phyloP scores from a whole-genome alignment of 2,888 invertebrate species.

The Acheta domesticus region DNA sequence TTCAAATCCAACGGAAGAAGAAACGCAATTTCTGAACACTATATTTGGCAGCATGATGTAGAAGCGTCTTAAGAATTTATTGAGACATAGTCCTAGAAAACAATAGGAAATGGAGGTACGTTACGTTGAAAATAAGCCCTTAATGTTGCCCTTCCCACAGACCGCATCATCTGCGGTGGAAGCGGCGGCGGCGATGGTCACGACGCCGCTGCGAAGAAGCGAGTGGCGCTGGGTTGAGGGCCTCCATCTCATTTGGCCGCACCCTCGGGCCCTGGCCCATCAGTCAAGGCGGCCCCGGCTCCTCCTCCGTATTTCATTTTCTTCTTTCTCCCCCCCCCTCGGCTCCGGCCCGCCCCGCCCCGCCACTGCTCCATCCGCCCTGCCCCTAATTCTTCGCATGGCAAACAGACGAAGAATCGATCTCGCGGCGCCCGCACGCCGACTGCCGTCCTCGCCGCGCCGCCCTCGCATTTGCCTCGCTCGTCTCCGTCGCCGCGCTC shows the following conservation, averaged over 20 bases:
- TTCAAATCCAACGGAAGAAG: too few relatives aligned
- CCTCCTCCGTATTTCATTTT: constrained; percentile 18
- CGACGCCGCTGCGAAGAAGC: background rate
- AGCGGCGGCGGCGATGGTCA: background rate
- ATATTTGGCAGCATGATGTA: too few relatives aligned
- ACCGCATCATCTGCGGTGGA: background rate
- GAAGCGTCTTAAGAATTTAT: too few relatives aligned
- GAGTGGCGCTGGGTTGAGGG: background rate
- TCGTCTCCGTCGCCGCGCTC: too few relatives aligned
- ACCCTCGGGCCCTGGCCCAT: background rate
- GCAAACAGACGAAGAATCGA: constrained; percentile 7
- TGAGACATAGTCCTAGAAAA: too few relatives aligned
- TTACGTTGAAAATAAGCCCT: too few relatives aligned
- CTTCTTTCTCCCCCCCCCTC: background rate
- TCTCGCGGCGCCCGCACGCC: background rate
- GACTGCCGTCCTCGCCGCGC: background rate
- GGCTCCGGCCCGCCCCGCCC: background rate
- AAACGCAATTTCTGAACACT: too few relatives aligned
- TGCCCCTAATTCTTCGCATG: constrained; percentile 3
- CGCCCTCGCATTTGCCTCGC: background rate
- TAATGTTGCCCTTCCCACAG: too few relatives aligned
- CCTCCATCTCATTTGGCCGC: background rate
- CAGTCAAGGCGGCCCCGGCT: background rate
- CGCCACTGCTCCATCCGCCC: background rate
- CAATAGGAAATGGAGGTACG: too few relatives aligned